phyloP scores from a whole-genome alignment of 2,888 invertebrate genomes.

The Lasioglossum lativentre region DNA sequence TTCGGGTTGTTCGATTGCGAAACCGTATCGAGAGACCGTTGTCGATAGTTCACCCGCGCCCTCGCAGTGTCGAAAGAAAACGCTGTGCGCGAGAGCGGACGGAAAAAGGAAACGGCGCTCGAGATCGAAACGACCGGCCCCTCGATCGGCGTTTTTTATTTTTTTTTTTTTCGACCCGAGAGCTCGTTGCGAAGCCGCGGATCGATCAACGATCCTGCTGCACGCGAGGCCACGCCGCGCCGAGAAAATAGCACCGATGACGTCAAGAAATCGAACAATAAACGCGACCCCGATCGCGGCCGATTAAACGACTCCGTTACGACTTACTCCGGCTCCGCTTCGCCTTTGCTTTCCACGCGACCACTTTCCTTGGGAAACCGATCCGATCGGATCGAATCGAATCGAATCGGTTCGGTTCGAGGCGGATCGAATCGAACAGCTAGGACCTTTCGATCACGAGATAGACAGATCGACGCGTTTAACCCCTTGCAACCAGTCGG shows the following conservation, averaged over 20 bases:
- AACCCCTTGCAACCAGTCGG: neutral
- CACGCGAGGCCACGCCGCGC: conserved; percentile 36
- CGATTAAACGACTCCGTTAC: conserved; percentile 3
- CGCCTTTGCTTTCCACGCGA: neutral
- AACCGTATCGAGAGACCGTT: conserved; percentile 32
- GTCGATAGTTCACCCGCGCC: conserved; percentile 42
- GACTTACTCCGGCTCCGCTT: neutral
- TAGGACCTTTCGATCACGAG: neutral
- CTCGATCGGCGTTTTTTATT: neutral
- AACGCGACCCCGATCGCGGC: conserved; percentile 16
- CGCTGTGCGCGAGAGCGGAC: conserved; percentile 34
- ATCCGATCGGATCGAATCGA: neutral
- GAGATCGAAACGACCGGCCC: conserved; percentile 19
- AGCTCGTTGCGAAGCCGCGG: conserved; percentile 13
- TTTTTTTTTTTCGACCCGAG: neutral
- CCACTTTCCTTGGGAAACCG: neutral
- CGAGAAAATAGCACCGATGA: conserved; percentile 28
- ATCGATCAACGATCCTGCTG: conserved; percentile 27
- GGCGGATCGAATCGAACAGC: neutral
- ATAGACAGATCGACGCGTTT: neutral
- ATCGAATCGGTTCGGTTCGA: too few species aligned
- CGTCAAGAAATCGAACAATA: conserved; percentile 41
- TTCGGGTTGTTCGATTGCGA: conserved; percentile 55
- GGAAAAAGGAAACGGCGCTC: conserved; percentile 13
- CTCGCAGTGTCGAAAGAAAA: conserved; percentile 33